These are phyloP conservation scores for Pampus argenteus DNA, from an alignment of 2,797 vertebrate species.

Conservation along the genomic window DNA sequence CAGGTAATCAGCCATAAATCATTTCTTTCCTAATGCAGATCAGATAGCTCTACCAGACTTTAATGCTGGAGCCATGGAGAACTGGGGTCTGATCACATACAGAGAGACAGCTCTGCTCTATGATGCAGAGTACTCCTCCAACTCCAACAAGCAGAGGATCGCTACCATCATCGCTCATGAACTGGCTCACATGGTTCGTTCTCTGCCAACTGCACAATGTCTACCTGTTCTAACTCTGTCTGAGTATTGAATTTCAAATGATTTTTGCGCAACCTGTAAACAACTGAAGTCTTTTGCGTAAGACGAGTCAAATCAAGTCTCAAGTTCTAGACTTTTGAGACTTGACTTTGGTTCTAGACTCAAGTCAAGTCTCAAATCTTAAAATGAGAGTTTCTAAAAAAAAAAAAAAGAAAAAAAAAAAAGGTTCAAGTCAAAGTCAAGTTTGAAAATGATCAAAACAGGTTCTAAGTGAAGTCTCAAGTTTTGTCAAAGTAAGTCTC, in stretches of 20 bases:
- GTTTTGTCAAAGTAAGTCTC: too few relatives aligned
- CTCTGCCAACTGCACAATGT: too few relatives aligned
- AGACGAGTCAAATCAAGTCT: too few relatives aligned
- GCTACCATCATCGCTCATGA: slow-evolving; percentile 90
- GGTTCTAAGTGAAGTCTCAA: too few relatives aligned
- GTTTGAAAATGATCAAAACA: neutral
- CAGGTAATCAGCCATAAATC: neutral
- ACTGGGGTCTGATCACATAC: slow-evolving; percentile 98
- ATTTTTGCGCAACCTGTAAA: too few relatives aligned
- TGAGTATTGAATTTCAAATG: too few relatives aligned
- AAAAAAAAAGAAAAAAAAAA: too few relatives aligned
- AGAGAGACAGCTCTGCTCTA: slow-evolving; percentile 90
- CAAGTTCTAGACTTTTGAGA: too few relatives aligned
- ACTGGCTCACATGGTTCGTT: slow-evolving; percentile 93
- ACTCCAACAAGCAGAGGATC: slow-evolving; percentile 89
- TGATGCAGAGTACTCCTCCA: slow-evolving; percentile 81
- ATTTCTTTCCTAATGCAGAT: slow-evolving; percentile 77
- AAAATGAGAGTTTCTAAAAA: too few relatives aligned
- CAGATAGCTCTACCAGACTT: slow-evolving; percentile 95
- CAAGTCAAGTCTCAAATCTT: neutral
- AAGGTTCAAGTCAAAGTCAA: neutral
- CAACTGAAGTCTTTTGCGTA: too few relatives aligned
- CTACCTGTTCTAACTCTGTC: too few relatives aligned
- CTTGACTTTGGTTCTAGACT: too few relatives aligned
- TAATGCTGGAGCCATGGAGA: slow-evolving; percentile 95